Evolutionary conservation across 2,113 vertebrate species (phyloP), one percentile per base, ranked within the genome.

Genomic region (Boleophthalmus pectinirostris): DNA sequence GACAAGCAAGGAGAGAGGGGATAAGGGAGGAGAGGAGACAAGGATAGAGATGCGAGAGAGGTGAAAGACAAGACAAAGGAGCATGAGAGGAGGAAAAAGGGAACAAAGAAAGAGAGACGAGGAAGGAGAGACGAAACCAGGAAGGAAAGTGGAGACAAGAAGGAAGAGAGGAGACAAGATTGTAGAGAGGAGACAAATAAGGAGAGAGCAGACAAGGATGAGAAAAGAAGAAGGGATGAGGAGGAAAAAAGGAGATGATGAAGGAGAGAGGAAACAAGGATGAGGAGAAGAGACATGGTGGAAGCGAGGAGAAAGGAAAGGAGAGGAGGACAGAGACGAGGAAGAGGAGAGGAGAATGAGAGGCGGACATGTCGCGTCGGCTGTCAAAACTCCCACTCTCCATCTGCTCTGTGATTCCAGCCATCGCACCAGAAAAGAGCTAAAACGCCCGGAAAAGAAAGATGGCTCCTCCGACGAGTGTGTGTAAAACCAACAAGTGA

Each of bases 381-480:
- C 21, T 14, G 23, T 58, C 38, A 77, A 70, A 70, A 83, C 84
- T 68, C 89, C 87, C 86, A 83, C 81, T 87, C 86, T 80, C 70
- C 85, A 87, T 89, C 89, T 87, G 87, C 76, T 81, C 75, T 58
- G 54, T 87, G 61, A 77, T 83, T 83, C 66, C 79, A 84, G 78
- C 72, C 63, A 67, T 63, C 60, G 33, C 60, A 18, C 60, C 60
- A 63, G 29, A 33, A 25, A 35, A 25, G 24, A 25, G 23, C 57
- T 25, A 60, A 33, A 33, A 35, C 18, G 60, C 5, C 25, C 35
- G 16, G 8, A 3, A 20, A 9, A 33, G 60, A 29, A 63, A 63
- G 29, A 63, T 63, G 60, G 60, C 35, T n/a, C 16, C 60, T 20
- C 0, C 16, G 29, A 6, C 8, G 56, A 43, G 38, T 10, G 38